Base-by-base conservation (phyloP, 2,113 vertebrate genomes). In the Chitala chitala region DNA sequence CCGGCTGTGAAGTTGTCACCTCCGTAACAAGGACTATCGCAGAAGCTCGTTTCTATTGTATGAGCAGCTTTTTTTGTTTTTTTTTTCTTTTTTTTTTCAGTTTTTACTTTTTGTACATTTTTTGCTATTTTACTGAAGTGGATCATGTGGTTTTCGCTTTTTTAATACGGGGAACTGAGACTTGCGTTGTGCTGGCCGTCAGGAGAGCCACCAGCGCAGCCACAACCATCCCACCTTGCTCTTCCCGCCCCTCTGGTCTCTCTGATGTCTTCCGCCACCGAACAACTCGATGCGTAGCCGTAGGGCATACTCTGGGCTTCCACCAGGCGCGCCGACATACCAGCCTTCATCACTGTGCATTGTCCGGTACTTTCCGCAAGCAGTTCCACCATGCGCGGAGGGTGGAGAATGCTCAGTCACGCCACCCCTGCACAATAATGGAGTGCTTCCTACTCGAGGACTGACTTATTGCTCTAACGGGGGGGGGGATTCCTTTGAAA, bases 111-210 rank as follows among this genome's bases (percentile, higher is more conserved):
- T 42, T 72, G 24, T 46, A 42, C 26, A 15, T n/a, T 71, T 69
- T 74, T 69, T 69, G 13, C 42, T 40, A 55, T 50, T 68, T 77
- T 74, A 10, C 55, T 31, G 68, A 77, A 31, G 55, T 53, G 44
- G 48, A 48, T 31, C 20, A 31, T 54, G n/a, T n/a, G n/a, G n/a
- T n/a, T n/a, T n/a, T n/a, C n/a, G n/a, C 26, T 61, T 71, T 71
- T 64, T 72, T 17, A 4, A 65, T 56, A 58, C 12, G 63, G 63
- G 61, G n/a, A n/a, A n/a, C n/a, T n/a, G n/a, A n/a, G n/a, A n/a
- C n/a, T n/a, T n/a, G n/a, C n/a, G n/a, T n/a, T n/a, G n/a, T n/a
- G n/a, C n/a, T n/a, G n/a, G n/a, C n/a, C n/a, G n/a, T n/a, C n/a
- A n/a, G n/a, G n/a, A n/a, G n/a, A n/a, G n/a, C n/a, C n/a, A n/a